Conservation (phyloP, 53 echinoderm and acorn worm species). For the Pentamera pediparva region DNA sequence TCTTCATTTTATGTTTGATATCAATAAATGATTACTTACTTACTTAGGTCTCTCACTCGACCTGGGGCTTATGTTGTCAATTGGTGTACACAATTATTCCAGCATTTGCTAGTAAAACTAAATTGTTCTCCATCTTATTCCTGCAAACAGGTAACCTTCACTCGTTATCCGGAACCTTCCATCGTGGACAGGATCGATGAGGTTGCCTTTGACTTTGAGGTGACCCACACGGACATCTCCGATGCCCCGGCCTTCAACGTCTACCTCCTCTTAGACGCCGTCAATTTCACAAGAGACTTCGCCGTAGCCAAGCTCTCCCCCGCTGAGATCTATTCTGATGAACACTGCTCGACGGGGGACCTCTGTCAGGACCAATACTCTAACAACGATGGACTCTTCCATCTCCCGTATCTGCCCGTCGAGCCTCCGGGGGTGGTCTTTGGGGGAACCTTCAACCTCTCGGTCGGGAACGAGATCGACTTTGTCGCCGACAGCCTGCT, state of each 20-base stretch:
- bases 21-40: too few species aligned
- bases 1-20: too few species aligned
- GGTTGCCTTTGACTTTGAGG: constrained; percentile 51
- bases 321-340: constrained; percentile 1
- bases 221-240: constrained; percentile 48
- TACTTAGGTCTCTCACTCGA: too few species aligned
- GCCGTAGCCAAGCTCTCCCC: constrained; percentile 28
- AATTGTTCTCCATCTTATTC: too few species aligned
- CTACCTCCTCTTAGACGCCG: constrained; percentile 49
- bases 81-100: too few species aligned
- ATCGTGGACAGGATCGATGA: constrained; percentile 61
- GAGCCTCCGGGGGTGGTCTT: constrained; percentile 48
- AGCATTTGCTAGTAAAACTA: too few species aligned
- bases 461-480: constrained; percentile 61
- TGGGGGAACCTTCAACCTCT: constrained; percentile 54
- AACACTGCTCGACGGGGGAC: constrained; percentile 3
- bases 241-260: constrained; percentile 63
- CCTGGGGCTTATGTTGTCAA: too few species aligned
- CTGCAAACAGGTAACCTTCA: constrained; percentile 59
- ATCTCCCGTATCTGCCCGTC: constrained; percentile 52
- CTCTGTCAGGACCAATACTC: constrained; percentile 47
- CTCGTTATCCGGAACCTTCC: constrained; percentile 44
- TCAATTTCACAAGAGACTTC: constrained; percentile 54
- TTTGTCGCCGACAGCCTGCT: constrained; percentile 68
- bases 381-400: constrained; percentile 47